Evolutionary conservation across 37 sponge, comb jelly and placozoan species (phyloP), one percentile per base, ranked within the genome.

Genomic region (Halisarca cf. caerulea): DNA sequence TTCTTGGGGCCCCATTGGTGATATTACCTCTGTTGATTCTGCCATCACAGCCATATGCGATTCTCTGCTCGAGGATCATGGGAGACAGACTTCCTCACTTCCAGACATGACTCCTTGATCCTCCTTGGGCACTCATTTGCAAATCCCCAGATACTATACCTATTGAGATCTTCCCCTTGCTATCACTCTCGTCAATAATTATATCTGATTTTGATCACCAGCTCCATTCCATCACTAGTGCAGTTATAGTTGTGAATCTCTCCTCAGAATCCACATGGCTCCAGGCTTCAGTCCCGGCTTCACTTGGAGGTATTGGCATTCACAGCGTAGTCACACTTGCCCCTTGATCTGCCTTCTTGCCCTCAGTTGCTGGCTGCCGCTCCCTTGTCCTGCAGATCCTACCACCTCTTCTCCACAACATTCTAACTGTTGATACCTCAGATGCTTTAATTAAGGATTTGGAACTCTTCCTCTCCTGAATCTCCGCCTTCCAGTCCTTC

Each of bases 81-180:
- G n/a, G n/a, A n/a, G n/a, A n/a, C n/a, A n/a, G n/a, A n/a, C n/a
- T n/a, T n/a, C n/a, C n/a, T n/a, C n/a, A n/a, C n/a, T n/a, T n/a
- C n/a, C n/a, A n/a, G n/a, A n/a, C 86, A 85, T 51, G 86, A 85
- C 66, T 68, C 69, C 58, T 41, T 77, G 40, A 38, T 75, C 40
- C 85, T 85, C 18, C 61, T 86, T 5, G 7, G 54, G 17, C 62
- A 86, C 51, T 79, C 80, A 20, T 80, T 87, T 33, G 79, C 83
- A 23, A 88, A 83, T 35, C 84, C 88, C 21, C 77, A 77, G 68
- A 44, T 88, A 20, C 66, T 83, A 6, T 64, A 88, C 64, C 24
- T 80, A 7, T 69, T 88, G 27, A 64, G 88, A 36, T 78, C 88
- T 78, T 73, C 88, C 3, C 88, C 80, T 23, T 83, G 68, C 59